Conservation (phyloP, 2,888 invertebrate species). For the Apamea monoglypha region DNA sequence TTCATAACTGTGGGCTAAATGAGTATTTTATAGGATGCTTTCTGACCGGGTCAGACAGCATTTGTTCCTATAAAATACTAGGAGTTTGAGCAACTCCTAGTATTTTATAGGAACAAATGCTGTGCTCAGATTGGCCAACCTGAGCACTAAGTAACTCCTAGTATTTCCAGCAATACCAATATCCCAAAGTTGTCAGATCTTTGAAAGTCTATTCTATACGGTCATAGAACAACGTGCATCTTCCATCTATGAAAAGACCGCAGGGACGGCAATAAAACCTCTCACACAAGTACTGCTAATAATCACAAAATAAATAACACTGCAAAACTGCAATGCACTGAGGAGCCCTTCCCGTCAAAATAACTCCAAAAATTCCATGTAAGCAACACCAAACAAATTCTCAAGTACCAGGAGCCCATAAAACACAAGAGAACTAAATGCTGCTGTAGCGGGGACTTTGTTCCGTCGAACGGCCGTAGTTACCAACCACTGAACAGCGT, state of each 20-base stretch:
- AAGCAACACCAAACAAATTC: slow-evolving; percentile 24
- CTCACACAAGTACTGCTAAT: background rate
- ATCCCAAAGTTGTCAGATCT: background rate
- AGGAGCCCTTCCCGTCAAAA: slow-evolving; percentile 7
- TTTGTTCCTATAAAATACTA: background rate
- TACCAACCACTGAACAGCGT: slow-evolving; percentile 50
- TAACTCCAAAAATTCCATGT: background rate
- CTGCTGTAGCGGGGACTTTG: slow-evolving; percentile 38
- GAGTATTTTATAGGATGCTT: background rate
- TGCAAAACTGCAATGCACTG: background rate
- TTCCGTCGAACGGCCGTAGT: slow-evolving; percentile 44
- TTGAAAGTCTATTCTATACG: background rate
- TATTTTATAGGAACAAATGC: no score
- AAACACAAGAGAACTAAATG: slow-evolving; percentile 46
- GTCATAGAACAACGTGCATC: no score
- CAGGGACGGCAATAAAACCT: background rate
- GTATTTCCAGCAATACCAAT: background rate
- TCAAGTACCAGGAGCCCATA: slow-evolving; percentile 48
- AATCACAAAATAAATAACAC: background rate
- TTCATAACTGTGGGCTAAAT: background rate
- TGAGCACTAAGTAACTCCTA: no score
- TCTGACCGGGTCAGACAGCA: background rate
- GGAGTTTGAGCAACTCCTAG: background rate
- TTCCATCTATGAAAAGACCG: background rate
- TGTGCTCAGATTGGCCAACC: background rate